Conservation (phyloP, 1,140 invertebrate species). For the Aphelinus certus region DNA sequence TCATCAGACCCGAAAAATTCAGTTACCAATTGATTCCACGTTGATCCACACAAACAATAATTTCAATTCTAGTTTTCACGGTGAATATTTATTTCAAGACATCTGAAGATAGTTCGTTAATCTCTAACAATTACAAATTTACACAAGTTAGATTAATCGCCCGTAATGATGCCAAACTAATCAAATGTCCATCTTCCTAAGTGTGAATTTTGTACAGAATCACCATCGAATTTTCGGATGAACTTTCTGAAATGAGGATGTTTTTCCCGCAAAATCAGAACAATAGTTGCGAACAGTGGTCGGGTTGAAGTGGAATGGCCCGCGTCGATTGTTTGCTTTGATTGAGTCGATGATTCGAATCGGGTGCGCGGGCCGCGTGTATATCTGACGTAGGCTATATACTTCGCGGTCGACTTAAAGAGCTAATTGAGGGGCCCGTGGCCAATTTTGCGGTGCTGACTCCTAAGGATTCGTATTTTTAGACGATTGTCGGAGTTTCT, state of each 20-base stretch:
- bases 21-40: no score
- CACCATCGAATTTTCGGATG: background rate
- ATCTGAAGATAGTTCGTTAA: no score
- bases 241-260: conserved; percentile 8
- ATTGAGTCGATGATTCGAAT: conserved; percentile 12
- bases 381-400: conserved; percentile 12
- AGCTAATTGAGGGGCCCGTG: conserved; percentile 3
- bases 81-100: no score
- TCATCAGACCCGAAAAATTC: no score
- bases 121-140: no score
- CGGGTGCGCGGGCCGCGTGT: background rate
- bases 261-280: background rate
- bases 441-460: background rate
- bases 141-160: no score
- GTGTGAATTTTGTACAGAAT: no score
- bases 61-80: no score
- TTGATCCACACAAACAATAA: no score
- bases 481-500: conserved; percentile 11
- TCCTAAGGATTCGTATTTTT: conserved; percentile 4
- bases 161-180: no score
- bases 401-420: background rate
- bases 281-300: conserved; percentile 1
- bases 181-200: no score
- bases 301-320: background rate
- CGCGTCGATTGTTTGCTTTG: conserved; percentile 30